Evolutionary conservation across 1,140 invertebrate genomes (phyloP), one percentile per base, ranked within the genome.

Genomic region (Bursaphelenchus mucronatus): DNA sequence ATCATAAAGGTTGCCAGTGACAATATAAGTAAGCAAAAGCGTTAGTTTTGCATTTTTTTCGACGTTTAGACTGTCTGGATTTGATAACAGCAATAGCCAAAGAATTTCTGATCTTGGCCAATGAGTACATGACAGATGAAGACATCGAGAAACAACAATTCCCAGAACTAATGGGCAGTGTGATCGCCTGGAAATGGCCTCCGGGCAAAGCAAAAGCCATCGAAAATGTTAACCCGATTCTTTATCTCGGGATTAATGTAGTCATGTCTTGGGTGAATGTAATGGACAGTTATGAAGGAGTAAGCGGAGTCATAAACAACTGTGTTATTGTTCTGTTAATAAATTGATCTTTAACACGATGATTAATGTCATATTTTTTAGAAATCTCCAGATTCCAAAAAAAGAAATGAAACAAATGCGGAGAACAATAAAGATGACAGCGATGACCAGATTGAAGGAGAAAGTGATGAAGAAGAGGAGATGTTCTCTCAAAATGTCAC

Each of bases 161-260:
- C 21, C 57, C 57, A n/a, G 57, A 59, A 44, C 57, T 59, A 4
- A 44, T 59, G 13, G 57, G 57, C 11, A 39, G 45, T 39, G 11
- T 59, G 11, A 44, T 59, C 8, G 57, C 19, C 11, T n/a, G n/a
- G 11, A 39, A 44, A 17, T 59, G 57, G 57, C 57, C 57, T n/a
- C 57, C 57, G 21, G 57, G 57, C 41, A 59, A 11, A 50, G 57
- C 40, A 4, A 59, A 59, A 59, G 57, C 57, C 15, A 59, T 59
- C 11, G 57, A 59, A 39, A 17, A 3, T 13, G 57, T 59, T 1
- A 59, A 59, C 40, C 57, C 57, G 10, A 44, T 59, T 13, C 45
- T 59, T n/a, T 59, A 44, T 39, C 40, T 59, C 40, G 57, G 13
- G 13, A n/a, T 15, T 11, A 46, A 17, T 8, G 13, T 59, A n/a